phyloP scores from a whole-genome alignment of 2,113 vertebrate species.

The Hemiscyllium ocellatum region DNA sequence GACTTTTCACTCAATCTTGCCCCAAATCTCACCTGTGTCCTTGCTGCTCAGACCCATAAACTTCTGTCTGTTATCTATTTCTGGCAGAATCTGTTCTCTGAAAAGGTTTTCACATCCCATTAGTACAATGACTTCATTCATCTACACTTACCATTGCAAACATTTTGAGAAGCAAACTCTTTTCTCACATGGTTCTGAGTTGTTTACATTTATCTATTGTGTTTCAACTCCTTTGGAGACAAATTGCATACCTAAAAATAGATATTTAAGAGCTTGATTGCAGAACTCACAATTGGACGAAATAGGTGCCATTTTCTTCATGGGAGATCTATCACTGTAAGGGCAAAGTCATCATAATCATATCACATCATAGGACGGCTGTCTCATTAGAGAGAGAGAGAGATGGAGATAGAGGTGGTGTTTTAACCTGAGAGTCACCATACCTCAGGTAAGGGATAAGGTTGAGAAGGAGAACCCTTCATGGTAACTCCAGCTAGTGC shows the following conservation, averaged over 20 bases:
- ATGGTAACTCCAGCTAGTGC: too few species aligned
- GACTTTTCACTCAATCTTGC: too few species aligned
- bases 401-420: too few species aligned
- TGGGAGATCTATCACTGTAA: too few species aligned
- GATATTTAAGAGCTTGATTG: background rate
- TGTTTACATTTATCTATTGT: background rate
- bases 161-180: background rate
- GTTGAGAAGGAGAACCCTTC: too few species aligned
- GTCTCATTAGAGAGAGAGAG: too few species aligned
- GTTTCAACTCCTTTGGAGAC: background rate
- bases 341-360: too few species aligned
- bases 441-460: too few species aligned
- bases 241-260: background rate
- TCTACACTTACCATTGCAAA: background rate
- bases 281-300: background rate
- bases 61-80: background rate
- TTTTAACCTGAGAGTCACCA: too few species aligned
- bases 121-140: background rate
- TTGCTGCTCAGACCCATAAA: too few species aligned
- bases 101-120: background rate
- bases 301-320: background rate
- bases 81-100: background rate
- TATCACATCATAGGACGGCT: too few species aligned
- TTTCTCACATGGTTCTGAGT: background rate
- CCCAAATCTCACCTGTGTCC: too few species aligned